Conservation (phyloP, 2,797 vertebrate genomes). For the Myripristis jacobus region DNA sequence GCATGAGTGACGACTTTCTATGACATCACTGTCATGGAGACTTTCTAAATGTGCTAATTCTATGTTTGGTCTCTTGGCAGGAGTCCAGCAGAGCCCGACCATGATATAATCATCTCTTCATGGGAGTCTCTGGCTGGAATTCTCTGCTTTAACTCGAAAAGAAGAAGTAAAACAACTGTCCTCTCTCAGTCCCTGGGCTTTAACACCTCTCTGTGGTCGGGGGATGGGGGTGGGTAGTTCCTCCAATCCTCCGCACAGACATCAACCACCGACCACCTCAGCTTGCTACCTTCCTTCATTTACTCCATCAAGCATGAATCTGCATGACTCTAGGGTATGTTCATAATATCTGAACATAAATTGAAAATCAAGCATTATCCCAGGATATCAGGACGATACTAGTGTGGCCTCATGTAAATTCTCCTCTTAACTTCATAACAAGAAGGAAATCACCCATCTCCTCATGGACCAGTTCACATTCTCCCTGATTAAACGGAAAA, state of each 20-base stretch:
- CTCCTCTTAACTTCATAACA: slow-evolving; percentile 26
- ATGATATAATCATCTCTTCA: slow-evolving; percentile 77
- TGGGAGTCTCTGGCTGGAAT: slow-evolving; percentile 57
- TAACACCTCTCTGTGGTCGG: slow-evolving; percentile 24
- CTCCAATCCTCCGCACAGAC: slow-evolving; percentile 31
- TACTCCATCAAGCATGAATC: slow-evolving; percentile 73
- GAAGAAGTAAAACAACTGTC: slow-evolving; percentile 59
- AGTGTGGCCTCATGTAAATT: slow-evolving; percentile 59
- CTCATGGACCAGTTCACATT: background rate
- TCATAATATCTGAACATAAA: slow-evolving; percentile 53
- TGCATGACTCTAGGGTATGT: slow-evolving; percentile 75
- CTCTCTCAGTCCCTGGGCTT: slow-evolving; percentile 44
- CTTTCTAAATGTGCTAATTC: slow-evolving; percentile 48
- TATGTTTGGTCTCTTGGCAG: slow-evolving; percentile 70
- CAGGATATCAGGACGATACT: slow-evolving; percentile 56
- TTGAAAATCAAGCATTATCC: slow-evolving; percentile 36
- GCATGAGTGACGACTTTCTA: slow-evolving; percentile 79
- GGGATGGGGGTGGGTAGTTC: background rate
- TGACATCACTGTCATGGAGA: slow-evolving; percentile 27
- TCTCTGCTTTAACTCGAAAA: slow-evolving; percentile 63
- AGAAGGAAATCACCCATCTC: background rate
- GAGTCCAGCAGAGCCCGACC: slow-evolving; percentile 83
- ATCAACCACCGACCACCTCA: slow-evolving; percentile 60
- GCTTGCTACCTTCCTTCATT: slow-evolving; percentile 51
- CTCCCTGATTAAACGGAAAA: slow-evolving; percentile 37